Base-by-base conservation (phyloP, 2,888 invertebrate genomes). In the Psylliodes chrysocephalus region DNA sequence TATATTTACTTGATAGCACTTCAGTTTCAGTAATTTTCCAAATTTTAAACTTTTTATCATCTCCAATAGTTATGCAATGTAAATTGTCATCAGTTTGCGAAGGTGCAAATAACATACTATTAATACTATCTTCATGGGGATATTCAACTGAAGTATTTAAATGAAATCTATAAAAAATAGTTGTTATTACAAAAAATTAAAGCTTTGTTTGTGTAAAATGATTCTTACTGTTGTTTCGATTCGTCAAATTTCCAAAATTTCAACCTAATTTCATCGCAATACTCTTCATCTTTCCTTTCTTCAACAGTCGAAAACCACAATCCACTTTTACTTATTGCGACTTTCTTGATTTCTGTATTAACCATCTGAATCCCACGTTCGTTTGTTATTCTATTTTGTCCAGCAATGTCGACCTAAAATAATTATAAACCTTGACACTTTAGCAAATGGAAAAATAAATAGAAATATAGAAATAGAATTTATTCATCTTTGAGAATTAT, bases 231-330 rank as follows among this genome's bases (percentile, higher is more conserved):
- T 81, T 91, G 90, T 52, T 84, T 81, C 38, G 84, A 81, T 1
- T 81, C 76, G 70, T 88, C 81, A 73, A 86, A 92, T 60, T 83
- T 75, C 93, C 93, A 94, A 81, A 93, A 93, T 77, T 93, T 94
- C 0, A 94, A 82, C 57, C 89, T 83, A 2, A 89, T 81, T 81
- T 93, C 92, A 3, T 85, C 83, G 51, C 83, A 67, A 53, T 70
- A 69, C 42, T 85, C 79, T 19, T 84, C 81, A 79, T 90, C 89
- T 73, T 87, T 84, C 63, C 88, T 83, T 61, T 86, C 84, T 77
- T 90, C 90, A 3, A 88, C 85, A 0, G 93, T 93, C 5, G 88
- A 91, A 83, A 94, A 84, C 93, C 94, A 94, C 5, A 79, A 75
- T 0, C 90, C 90, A 76, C 86, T 84, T 54, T 85, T 83, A 77